Base-by-base conservation (phyloP, 2,888 invertebrate genomes). In the Aspidiotus destructor region DNA sequence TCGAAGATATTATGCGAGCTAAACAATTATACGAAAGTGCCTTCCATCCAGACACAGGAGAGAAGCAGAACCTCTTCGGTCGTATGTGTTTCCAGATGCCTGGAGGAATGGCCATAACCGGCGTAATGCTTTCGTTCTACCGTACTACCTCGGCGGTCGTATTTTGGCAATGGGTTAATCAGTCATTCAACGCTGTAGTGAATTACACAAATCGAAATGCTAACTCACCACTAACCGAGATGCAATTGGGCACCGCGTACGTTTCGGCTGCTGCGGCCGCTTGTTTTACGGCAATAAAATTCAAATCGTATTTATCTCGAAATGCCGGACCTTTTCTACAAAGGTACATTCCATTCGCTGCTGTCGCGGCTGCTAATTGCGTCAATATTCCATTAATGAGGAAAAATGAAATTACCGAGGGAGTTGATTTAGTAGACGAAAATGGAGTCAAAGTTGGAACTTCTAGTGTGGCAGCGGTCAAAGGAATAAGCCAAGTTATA, bases 121-220 rank as follows among this genome's bases (percentile, higher is more conserved):
- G 93, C 1, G 92, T 89, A 41, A 94, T 94, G 93, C 79, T 94
- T 74, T 90, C 92, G 75, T 94, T 88, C 82, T 93, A 91, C 77
- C 85, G 85, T 76, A 88, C 91, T 9, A 85, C 86, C 41, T 85
- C 88, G 41, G 90, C 89, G 2, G 89, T 94, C 8, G 85, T 94
- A 2, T 92, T 94, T 78, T 94, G 93, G 93, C 93, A 94, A 77
- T 94, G 93, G 88, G 86, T 92, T 73, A 94, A 94, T 79, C 94
- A 94, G 78, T 92, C 92, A 1, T 94, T 94, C 81, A 94, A 94
- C 78, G 94, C 94, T 15, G 77, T 93, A n/a, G 93, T 94, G 48
- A 94, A 94, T 79, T 94, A 92, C 77, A 93, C 93, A 2, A 94
- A 94, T 77, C 83, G 94, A 55, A 94, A 93, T 79, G 92, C 92